Conservation (phyloP, 2,113 vertebrate genomes). For the Stercorarius parasiticus region DNA sequence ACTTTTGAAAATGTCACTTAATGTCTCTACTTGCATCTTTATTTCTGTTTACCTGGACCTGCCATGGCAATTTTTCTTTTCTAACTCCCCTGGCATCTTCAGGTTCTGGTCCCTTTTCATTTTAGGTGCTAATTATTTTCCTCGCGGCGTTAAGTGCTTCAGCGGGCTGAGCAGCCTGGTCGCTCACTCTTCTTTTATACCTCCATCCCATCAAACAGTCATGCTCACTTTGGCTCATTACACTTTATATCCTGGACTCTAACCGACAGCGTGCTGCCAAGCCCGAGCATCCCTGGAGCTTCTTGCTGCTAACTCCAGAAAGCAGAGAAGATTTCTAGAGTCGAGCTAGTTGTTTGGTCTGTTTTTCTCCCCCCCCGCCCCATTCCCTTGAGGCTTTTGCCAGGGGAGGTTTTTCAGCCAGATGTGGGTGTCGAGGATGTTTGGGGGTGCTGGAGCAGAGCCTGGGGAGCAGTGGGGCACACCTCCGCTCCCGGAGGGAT, state of each 20-base stretch:
- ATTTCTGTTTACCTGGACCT: background rate
- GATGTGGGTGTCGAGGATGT: background rate
- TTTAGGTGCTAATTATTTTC: constrained; percentile 2
- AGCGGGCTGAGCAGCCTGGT: background rate
- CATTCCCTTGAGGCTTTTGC: background rate
- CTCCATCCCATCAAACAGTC: background rate
- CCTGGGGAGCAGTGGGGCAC: background rate
- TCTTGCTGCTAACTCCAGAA: background rate
- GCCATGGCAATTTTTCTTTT: background rate
- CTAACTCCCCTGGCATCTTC: background rate
- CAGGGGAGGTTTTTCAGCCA: background rate
- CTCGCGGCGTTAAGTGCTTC: background rate
- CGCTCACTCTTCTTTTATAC: background rate
- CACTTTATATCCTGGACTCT: background rate
- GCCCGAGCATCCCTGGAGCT: background rate
- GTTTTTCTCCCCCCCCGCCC: no score
- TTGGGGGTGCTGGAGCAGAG: background rate
- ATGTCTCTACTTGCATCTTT: background rate
- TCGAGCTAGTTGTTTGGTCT: background rate
- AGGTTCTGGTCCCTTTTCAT: background rate
- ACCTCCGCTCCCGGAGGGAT: background rate
- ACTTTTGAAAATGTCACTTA: background rate
- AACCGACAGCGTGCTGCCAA: background rate
- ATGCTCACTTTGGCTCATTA: background rate
- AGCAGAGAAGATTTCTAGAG: background rate